Evolutionary conservation across 2,888 invertebrate species (phyloP).

Genomic region (Uropetala carovei): DNA sequence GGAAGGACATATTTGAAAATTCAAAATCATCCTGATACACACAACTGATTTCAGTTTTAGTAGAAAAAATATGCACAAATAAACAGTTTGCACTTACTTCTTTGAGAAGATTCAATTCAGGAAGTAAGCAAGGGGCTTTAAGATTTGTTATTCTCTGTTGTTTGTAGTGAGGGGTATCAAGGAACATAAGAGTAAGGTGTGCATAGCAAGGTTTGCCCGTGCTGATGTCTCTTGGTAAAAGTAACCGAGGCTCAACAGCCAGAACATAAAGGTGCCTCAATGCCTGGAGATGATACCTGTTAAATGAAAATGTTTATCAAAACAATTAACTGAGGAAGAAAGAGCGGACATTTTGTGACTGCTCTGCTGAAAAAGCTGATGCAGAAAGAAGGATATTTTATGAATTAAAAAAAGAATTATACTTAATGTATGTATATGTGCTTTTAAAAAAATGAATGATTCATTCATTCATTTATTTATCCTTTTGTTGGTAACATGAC

Average conservation of each 20-base stretch:
- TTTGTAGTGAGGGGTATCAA: slow-evolving; percentile 73
- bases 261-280: slow-evolving; percentile 96
- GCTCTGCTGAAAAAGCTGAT: background rate
- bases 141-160: slow-evolving; percentile 78
- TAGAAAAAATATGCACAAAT: no score
- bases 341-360: background rate
- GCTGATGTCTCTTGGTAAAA: slow-evolving; percentile 91
- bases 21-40: no score
- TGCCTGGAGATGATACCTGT: slow-evolving; percentile 96
- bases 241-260: slow-evolving; percentile 92
- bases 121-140: slow-evolving; percentile 90
- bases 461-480: no score
- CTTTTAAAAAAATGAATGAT: no score
- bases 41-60: no score
- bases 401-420: background rate
- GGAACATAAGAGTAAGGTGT: slow-evolving; percentile 81
- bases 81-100: slow-evolving; percentile 77
- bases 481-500: no score
- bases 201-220: slow-evolving; percentile 89
- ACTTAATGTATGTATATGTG: background rate
- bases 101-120: slow-evolving; percentile 85
- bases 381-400: background rate
- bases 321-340: slow-evolving; percentile 21
- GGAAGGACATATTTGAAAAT: no score
- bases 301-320: slow-evolving; percentile 67